phyloP scores from a whole-genome alignment of 1,140 invertebrate genomes.

The Pantala flavescens region DNA sequence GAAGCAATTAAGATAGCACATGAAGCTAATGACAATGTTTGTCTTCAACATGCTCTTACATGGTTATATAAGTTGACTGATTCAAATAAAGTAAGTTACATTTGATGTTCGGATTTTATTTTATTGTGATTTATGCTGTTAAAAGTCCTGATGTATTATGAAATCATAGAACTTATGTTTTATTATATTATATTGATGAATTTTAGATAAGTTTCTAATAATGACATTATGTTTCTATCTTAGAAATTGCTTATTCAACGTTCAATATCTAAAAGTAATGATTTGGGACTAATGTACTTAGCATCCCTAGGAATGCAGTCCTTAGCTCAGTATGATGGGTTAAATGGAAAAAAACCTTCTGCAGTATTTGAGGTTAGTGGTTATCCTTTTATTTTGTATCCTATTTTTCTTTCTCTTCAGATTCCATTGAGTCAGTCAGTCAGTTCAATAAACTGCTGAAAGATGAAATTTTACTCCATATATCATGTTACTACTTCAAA shows the following conservation, averaged over 20 bases:
- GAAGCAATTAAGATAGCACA: conserved; percentile 82
- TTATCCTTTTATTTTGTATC: conserved; percentile 11
- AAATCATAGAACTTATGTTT: too few relatives aligned
- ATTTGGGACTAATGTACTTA: conserved; percentile 48
- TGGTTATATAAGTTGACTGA: conserved; percentile 61
- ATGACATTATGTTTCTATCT: background rate
- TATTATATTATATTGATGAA: too few relatives aligned
- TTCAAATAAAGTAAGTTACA: conserved; percentile 32
- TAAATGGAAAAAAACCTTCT: conserved; percentile 30
- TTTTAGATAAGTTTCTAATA: too few relatives aligned
- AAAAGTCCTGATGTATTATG: too few relatives aligned
- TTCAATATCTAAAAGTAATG: conserved; percentile 46
- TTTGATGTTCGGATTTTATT: background rate
- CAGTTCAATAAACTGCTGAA: too few relatives aligned
- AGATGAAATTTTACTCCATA: too few relatives aligned
- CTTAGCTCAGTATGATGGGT: conserved; percentile 40
- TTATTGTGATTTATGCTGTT: too few relatives aligned
- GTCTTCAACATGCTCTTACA: conserved; percentile 72
- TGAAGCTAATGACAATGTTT: conserved; percentile 71
- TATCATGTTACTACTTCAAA: too few relatives aligned
- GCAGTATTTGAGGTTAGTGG: conserved; percentile 33
- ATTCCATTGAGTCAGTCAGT: too few relatives aligned
- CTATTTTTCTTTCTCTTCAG: too few relatives aligned
- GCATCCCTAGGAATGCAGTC: conserved; percentile 53
- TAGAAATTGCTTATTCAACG: conserved; percentile 43